Evolutionary conservation across 2,113 vertebrate genomes (phyloP).

Genomic region (Malurus melanocephalus): DNA sequence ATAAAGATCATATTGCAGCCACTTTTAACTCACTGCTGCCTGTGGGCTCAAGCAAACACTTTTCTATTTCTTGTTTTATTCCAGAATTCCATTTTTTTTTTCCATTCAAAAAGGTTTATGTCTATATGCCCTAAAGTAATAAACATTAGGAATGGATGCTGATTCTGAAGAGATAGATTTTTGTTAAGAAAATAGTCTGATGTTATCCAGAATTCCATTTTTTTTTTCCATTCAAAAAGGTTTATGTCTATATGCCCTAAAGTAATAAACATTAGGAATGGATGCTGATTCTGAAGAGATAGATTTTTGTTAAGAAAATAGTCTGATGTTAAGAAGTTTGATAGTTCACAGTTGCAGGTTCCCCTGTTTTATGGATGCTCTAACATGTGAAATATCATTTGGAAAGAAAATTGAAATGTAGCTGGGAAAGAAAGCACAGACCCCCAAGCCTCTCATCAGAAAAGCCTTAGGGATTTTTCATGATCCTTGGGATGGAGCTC

Average conservation of each 20-base stretch:
- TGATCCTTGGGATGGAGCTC: neutral
- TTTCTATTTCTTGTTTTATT: neutral
- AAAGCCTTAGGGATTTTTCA: neutral
- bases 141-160: neutral
- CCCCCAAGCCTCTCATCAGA: neutral
- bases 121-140: neutral
- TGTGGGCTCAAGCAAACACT: neutral
- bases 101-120: neutral
- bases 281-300: neutral
- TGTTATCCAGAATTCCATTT: neutral
- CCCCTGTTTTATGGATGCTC: neutral
- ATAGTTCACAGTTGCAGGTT: neutral
- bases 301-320: neutral
- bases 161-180: neutral
- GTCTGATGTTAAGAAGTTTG: neutral
- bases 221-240: neutral
- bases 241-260: neutral
- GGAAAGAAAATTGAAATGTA: neutral
- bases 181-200: neutral
- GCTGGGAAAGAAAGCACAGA: neutral
- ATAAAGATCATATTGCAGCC: neutral
- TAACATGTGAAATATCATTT: neutral
- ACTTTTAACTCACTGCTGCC: constrained; percentile 19
- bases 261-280: neutral
- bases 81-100: neutral